Evolutionary conservation across 2,888 invertebrate genomes (phyloP), one percentile per base, ranked within the genome.

Genomic region (Drosophila multiciliata): DNA sequence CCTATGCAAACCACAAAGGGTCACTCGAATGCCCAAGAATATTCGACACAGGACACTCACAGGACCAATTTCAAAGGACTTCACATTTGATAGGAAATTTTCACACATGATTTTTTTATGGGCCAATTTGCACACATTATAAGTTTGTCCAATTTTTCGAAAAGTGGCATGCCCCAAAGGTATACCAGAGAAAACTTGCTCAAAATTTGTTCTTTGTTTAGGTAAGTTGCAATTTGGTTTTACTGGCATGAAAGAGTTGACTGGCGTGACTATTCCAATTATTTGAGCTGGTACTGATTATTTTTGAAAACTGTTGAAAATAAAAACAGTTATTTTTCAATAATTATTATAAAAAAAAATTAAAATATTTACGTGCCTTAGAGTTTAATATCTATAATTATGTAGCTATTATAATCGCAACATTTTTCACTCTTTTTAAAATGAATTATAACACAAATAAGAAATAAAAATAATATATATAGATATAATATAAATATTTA

Each of bases 81-180:
- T 36, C 57, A 57, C 49, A n/a, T 26, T 61, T 80, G 52, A 15
- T 53, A 48, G 52, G 17, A 77, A 72, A 83, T 72, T 83, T 82
- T 84, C 83, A 85, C 83, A 84, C 83, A 84, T 85, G 83, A 84
- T 85, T 84, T 83, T 83, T 85, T 85, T 74, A 82, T 84, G 62
- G 82, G 66, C 83, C 87, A 86, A 86, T 86, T 86, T 86, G 83
- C 85, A 87, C 85, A 87, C 87, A 86, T 86, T 87, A 86, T 83
- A 83, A 85, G 79, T 83, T 83, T 60, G 54, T 33, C 33, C 49
- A 71, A 29, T 67, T 65, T 66, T 50, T 35, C 26, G 61, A 45
- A 58, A 75, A 75, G 71, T 73, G 75, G 67, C 66, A 42, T 65
- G 71, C 83, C 83, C 78, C 83, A 66, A 75, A 80, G 79, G 74